Evolutionary conservation across 2,797 vertebrate species (phyloP).

Genomic region (Gambusia yucatana): DNA sequence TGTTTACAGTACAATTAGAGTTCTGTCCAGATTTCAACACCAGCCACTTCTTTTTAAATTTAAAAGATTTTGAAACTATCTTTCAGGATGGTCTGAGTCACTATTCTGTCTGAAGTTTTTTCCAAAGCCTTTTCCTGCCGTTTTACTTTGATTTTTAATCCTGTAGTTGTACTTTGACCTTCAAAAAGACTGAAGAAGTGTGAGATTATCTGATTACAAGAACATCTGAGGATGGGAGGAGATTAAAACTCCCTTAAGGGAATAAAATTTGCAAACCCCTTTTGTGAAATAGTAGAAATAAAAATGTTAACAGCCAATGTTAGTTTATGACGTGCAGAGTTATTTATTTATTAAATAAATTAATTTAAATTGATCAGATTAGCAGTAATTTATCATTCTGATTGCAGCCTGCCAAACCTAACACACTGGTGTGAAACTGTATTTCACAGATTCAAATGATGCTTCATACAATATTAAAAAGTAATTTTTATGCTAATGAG

Average conservation of each 20-base stretch:
- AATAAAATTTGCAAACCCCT: neutral
- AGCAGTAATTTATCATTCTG: conserved; percentile 14
- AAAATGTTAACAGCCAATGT: neutral
- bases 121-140: neutral
- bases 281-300: neutral
- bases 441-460: conserved; percentile 37
- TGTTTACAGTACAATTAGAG: neutral
- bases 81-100: neutral
- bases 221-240: neutral
- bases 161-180: neutral
- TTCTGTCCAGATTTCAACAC: neutral
- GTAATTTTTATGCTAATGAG: conserved; percentile 30
- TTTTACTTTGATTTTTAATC: conserved; percentile 6
- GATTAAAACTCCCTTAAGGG: neutral
- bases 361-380: neutral
- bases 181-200: conserved; percentile 5
- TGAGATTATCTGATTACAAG: conserved; percentile 2
- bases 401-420: conserved; percentile 16
- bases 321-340: neutral
- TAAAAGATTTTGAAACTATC: neutral
- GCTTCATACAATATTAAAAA: conserved; percentile 41
- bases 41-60: neutral
- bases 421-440: conserved; percentile 34
- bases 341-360: neutral
- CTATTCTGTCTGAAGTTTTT: conserved; percentile 1